Percentiles rank a stretch among this genome's conserved stretches.
phyloP scores from a whole-genome alignment of 2,888 invertebrate species.

The Nasonovia ribisnigri region DNA sequence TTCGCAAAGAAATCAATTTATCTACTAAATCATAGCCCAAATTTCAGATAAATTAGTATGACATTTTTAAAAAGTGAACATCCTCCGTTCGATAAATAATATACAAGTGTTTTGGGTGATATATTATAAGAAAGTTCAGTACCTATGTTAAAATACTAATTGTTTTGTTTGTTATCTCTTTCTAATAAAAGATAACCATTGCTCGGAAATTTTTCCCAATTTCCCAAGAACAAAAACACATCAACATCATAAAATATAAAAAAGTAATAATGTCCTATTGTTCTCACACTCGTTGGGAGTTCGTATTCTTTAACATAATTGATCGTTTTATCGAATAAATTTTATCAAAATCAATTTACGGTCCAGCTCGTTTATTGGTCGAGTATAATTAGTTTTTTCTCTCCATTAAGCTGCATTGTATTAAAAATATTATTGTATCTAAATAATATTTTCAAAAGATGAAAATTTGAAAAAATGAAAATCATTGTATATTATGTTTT shows the following conservation, averaged over 20 bases:
- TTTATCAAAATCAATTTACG: background rate
- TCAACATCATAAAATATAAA: background rate
- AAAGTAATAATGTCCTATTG: background rate
- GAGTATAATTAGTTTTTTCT: background rate
- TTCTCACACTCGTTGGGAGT: background rate
- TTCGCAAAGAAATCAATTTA: background rate
- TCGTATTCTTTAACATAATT: background rate
- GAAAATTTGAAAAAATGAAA: background rate
- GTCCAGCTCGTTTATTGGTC: background rate
- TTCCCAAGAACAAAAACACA: background rate
- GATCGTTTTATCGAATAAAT: background rate
- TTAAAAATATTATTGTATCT: background rate
- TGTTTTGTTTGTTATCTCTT: background rate
- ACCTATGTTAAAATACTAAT: background rate
- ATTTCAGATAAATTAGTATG: background rate
- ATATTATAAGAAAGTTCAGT: background rate
- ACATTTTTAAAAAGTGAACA: background rate
- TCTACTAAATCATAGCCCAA: background rate
- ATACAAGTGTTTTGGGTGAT: background rate
- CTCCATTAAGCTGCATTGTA: background rate
- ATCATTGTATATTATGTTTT: slow-evolving; percentile 16
- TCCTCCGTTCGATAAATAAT: background rate
- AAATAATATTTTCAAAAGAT: slow-evolving; percentile 4
- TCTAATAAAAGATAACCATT: background rate
- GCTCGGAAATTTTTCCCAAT: background rate